These are phyloP conservation scores for Spea hammondii DNA, from an alignment of 2,797 vertebrate genomes.

Conservation along the genomic window DNA sequence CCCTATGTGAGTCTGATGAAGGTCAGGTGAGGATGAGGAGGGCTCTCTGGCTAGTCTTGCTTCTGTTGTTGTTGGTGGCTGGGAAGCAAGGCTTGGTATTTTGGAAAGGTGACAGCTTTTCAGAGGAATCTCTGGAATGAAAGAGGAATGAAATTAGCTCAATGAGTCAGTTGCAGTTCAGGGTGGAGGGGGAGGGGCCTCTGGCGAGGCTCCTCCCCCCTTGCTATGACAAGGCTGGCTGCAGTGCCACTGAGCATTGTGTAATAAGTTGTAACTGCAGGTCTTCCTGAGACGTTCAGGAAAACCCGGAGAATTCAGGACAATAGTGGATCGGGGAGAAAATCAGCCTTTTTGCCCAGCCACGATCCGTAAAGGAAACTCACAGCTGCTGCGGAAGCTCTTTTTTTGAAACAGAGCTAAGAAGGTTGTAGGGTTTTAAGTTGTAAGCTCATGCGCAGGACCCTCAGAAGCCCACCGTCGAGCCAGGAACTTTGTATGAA, in stretches of 20 bases:
- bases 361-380: not conserved
- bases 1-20: constrained; percentile 34
- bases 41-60: constrained; percentile 41
- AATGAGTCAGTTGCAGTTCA: constrained; percentile 56
- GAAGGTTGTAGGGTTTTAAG: too few species aligned
- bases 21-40: constrained; percentile 49
- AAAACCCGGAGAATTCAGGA: not conserved
- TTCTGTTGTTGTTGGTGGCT: constrained; percentile 29
- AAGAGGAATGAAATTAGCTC: constrained; percentile 58
- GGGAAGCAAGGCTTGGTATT: constrained; percentile 54
- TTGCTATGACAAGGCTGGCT: not conserved
- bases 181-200: constrained; percentile 29
- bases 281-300: not conserved
- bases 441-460: too few species aligned
- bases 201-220: not conserved
- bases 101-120: constrained; percentile 59
- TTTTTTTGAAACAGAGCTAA: not conserved
- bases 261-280: constrained; percentile 1
- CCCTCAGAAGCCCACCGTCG: too few species aligned
- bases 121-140: constrained; percentile 59
- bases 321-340: not conserved
- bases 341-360: not conserved
- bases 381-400: not conserved
- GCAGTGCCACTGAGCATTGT: constrained; percentile 11
- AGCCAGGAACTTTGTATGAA: too few species aligned